A percentile compares a stretch with the other conserved stretches of the same genome.
Conservation (phyloP, 2,797 vertebrate species). For the Malurus splendens region DNA sequence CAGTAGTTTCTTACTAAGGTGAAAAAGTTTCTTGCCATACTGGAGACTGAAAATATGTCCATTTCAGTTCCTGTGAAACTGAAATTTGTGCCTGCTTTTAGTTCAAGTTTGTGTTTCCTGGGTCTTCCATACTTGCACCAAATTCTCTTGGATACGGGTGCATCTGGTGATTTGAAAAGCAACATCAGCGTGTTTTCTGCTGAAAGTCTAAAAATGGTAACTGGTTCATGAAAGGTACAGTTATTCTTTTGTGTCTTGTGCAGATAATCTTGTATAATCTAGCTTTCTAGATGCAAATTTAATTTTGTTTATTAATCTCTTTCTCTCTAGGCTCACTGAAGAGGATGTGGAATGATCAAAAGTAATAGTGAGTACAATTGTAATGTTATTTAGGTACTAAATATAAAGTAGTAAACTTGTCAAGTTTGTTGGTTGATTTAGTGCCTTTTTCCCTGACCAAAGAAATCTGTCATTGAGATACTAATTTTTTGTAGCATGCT, state of each 20-base stretch:
- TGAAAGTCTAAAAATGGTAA: not conserved
- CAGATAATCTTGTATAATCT: not conserved
- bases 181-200: not conserved
- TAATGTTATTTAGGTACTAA: not conserved
- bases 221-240: not conserved
- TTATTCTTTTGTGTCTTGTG: not conserved
- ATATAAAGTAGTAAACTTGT: not conserved
- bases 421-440: not conserved
- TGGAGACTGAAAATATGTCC: not conserved
- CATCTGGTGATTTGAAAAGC: not conserved
- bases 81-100: not conserved
- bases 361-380: not conserved
- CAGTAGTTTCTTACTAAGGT: not conserved
- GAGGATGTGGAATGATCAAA: not conserved
- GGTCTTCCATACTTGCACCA: not conserved
- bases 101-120: not conserved
- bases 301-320: not conserved
- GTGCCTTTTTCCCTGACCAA: not conserved
- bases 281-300: not conserved
- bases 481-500: not conserved
- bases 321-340: not conserved
- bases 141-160: not conserved
- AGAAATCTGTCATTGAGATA: not conserved
- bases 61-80: not conserved
- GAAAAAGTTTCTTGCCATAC: not conserved